A percentile compares a stretch with the other conserved stretches of the same genome.
Evolutionary conservation across 2,888 invertebrate species (phyloP).

Genomic region (Leptinotarsa rubiginosa): DNA sequence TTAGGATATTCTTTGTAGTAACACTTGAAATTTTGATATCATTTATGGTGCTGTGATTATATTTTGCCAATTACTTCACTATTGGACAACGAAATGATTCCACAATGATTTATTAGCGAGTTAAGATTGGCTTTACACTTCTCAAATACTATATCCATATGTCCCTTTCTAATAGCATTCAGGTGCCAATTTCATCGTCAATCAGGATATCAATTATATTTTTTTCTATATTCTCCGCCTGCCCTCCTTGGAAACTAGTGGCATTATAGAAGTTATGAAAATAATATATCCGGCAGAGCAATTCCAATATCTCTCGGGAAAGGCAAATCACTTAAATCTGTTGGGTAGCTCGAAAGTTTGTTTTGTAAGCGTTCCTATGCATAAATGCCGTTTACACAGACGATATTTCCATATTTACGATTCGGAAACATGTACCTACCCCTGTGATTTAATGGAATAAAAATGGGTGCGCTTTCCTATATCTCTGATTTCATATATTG

Average conservation of each 20-base stretch:
- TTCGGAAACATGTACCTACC: neutral
- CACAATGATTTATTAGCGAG: too few relatives aligned
- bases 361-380: constrained; percentile 15
- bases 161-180: too few relatives aligned
- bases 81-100: too few relatives aligned
- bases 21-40: too few relatives aligned
- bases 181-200: too few relatives aligned
- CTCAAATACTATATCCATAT: too few relatives aligned
- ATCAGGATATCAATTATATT: neutral
- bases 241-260: neutral
- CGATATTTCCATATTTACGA: constrained; percentile 12
- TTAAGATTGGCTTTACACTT: too few relatives aligned
- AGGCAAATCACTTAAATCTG: constrained; percentile 9
- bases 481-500: neutral
- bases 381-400: constrained; percentile 15
- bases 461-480: neutral
- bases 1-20: too few relatives aligned
- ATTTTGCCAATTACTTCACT: too few relatives aligned
- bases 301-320: constrained; percentile 10
- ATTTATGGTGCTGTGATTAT: too few relatives aligned
- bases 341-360: constrained; percentile 11
- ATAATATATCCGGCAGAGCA: constrained; percentile 8
- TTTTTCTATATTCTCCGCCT: neutral
- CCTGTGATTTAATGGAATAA: constrained; percentile 13
- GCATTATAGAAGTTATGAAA: constrained; percentile 3